Conservation (phyloP, 2,888 invertebrate species). For the Tillus elongatus region DNA sequence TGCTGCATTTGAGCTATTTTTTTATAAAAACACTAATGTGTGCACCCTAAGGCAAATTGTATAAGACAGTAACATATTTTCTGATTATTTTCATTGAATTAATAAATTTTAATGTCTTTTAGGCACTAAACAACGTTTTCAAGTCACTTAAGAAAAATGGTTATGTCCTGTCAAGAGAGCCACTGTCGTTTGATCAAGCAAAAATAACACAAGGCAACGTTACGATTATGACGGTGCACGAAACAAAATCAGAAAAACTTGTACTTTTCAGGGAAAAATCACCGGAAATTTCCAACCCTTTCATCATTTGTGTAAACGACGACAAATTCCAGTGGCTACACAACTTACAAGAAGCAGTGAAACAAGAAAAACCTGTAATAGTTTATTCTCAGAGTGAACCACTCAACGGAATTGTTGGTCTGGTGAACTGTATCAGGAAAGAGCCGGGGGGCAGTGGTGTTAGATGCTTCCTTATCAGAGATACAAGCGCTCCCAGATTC, state of each 20-base stretch:
- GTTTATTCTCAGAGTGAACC: conserved; percentile 55
- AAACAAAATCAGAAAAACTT: conserved; percentile 46
- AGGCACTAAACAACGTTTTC: too few relatives aligned
- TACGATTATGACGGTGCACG: conserved; percentile 45
- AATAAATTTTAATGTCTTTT: too few relatives aligned
- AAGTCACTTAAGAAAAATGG: too few relatives aligned
- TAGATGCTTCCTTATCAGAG: conserved; percentile 50
- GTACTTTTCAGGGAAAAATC: conserved; percentile 45
- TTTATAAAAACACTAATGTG: too few relatives aligned
- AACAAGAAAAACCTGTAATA: conserved; percentile 48
- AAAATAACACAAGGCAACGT: conserved; percentile 39
- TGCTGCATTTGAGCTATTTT: too few relatives aligned
- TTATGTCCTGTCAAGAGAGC: conserved; percentile 54
- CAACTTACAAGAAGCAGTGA: conserved; percentile 35
- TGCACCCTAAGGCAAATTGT: too few relatives aligned
- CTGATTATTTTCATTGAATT: too few relatives aligned
- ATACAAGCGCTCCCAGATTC: conserved; percentile 53
- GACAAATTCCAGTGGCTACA: conserved; percentile 49
- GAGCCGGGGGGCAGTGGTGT: conserved; percentile 50
- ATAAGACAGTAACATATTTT: too few relatives aligned
- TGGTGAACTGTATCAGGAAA: conserved; percentile 58
- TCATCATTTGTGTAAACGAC: conserved; percentile 44
- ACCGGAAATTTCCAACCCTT: conserved; percentile 35
- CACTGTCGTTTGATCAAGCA: conserved; percentile 41
- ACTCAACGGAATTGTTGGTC: conserved; percentile 62